A percentile compares a stretch with the other conserved stretches of the same genome.
phyloP scores from a whole-genome alignment of 2,888 invertebrate genomes.

The Cataglyphis cursor region DNA sequence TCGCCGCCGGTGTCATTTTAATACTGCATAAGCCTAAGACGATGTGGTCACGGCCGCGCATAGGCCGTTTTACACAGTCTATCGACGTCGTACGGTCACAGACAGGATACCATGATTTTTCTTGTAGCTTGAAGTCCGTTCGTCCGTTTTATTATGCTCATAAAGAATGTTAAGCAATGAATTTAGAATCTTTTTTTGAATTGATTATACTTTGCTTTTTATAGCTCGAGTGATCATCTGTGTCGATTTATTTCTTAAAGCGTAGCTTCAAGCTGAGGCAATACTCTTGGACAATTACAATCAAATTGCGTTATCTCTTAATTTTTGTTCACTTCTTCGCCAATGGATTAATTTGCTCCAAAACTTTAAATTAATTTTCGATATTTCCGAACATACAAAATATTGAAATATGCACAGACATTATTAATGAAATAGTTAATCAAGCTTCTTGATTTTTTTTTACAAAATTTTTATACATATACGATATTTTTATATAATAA shows the following conservation, averaged over 20 bases:
- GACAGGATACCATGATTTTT: background rate
- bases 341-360: background rate
- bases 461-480: background rate
- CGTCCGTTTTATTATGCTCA: background rate
- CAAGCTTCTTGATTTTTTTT: background rate
- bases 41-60: slow-evolving; percentile 46
- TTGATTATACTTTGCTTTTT: background rate
- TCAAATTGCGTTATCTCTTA: background rate
- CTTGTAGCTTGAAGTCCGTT: background rate
- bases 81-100: background rate
- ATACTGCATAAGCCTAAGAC: slow-evolving; percentile 29
- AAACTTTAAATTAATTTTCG: background rate
- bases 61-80: slow-evolving; percentile 10
- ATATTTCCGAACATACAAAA: background rate
- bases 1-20: slow-evolving; percentile 3
- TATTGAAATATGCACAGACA: background rate
- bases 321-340: background rate
- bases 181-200: background rate
- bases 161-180: background rate
- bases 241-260: background rate
- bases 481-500: background rate
- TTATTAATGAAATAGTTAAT: background rate
- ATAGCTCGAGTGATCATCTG: background rate
- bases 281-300: background rate
- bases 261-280: background rate